These are phyloP conservation scores for Aplodontia rufa DNA, from an alignment of 2,113 vertebrate species.

Conservation along the genomic window DNA sequence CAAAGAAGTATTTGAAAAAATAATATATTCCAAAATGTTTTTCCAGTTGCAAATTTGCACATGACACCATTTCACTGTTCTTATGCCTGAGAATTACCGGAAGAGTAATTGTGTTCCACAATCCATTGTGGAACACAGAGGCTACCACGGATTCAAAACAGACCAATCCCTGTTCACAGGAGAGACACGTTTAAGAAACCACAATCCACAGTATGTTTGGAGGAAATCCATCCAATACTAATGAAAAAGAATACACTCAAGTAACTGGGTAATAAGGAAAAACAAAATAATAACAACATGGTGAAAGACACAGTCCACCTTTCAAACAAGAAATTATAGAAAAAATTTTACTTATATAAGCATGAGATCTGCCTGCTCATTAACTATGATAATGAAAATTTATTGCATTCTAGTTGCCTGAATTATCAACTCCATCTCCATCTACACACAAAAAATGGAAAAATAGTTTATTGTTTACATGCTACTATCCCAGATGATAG, in stretches of 20 bases:
- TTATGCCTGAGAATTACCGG: background rate
- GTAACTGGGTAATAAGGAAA: background rate
- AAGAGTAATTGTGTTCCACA: background rate
- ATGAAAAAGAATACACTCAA: background rate
- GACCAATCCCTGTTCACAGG: background rate
- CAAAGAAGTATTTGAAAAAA: background rate
- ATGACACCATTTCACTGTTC: background rate
- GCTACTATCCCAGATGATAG: background rate
- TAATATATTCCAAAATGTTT: background rate
- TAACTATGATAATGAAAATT: background rate
- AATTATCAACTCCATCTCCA: background rate
- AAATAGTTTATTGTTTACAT: background rate
- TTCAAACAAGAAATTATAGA: background rate
- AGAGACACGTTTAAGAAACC: background rate
- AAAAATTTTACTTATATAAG: slow-evolving; percentile 8
- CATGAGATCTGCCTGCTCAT: background rate
- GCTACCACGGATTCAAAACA: background rate
- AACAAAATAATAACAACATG: slow-evolving; percentile 12
- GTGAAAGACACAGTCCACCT: background rate
- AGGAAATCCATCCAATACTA: background rate
- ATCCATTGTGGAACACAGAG: background rate
- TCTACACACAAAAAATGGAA: background rate
- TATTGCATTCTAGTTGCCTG: background rate
- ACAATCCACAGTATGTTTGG: background rate
- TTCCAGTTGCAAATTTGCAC: background rate